Conservation (phyloP, 1,140 invertebrate genomes). For the Onthophagus taurus region DNA sequence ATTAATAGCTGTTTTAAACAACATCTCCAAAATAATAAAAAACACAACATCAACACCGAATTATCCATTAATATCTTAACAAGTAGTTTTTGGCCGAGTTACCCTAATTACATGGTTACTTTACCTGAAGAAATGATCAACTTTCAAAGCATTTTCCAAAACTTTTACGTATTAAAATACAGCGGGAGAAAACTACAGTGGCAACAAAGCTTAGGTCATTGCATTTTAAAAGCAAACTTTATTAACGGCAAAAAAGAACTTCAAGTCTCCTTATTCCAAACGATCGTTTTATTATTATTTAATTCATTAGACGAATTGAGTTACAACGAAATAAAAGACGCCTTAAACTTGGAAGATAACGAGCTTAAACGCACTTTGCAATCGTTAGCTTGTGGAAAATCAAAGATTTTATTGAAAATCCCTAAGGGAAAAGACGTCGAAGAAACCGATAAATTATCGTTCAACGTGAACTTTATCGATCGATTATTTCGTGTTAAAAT, state of each 20-base stretch:
- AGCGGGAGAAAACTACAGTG: conserved; percentile 93
- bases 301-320: conserved; percentile 76
- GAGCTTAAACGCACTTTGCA: conserved; percentile 88
- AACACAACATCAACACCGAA: conserved; percentile 54
- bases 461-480: conserved; percentile 90
- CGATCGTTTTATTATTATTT: conserved; percentile 84
- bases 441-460: conserved; percentile 78
- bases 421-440: conserved; percentile 81
- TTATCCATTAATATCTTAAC: conserved; percentile 91
- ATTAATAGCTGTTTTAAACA: conserved; percentile 90
- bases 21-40: conserved; percentile 40
- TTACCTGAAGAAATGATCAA: conserved; percentile 82
- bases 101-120: conserved; percentile 78
- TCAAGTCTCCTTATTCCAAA: conserved; percentile 94
- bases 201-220: conserved; percentile 93
- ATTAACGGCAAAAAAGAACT: conserved; percentile 84
- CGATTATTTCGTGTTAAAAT: conserved; percentile 96
- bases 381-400: conserved; percentile 91
- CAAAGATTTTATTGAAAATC: conserved; percentile 75
- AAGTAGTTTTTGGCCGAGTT: conserved; percentile 98
- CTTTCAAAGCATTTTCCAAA: conserved; percentile 90
- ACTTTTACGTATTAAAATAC: conserved; percentile 94
- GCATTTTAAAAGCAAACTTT: conserved; percentile 84
- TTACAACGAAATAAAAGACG: conserved; percentile 77
- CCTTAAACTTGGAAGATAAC: conserved; percentile 79